phyloP scores from a whole-genome alignment of 1,140 invertebrate species.

The Euglossa dilemma region DNA sequence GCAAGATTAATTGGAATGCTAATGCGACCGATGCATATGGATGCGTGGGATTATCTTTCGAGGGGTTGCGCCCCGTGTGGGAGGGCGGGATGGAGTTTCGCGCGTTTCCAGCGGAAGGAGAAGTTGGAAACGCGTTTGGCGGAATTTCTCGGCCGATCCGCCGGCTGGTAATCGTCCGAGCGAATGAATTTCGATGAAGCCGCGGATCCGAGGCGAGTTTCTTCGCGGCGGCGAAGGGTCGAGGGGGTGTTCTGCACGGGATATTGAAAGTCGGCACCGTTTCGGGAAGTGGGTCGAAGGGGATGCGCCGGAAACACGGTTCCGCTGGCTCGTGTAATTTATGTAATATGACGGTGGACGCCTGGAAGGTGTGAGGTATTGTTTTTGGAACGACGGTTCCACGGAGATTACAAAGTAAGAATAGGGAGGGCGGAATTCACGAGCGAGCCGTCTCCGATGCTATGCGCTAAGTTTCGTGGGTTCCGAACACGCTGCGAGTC shows the following conservation, averaged over 20 bases:
- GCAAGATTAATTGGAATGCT: constrained; percentile 52
- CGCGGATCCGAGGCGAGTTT: not conserved
- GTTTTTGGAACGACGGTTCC: not conserved
- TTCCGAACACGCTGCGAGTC: no score
- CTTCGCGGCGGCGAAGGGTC: not conserved
- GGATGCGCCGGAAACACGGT: not conserved
- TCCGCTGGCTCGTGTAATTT: constrained; percentile 19
- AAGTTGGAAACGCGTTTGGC: constrained; percentile 27
- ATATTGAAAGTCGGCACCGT: constrained; percentile 13
- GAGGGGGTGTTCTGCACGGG: not conserved
- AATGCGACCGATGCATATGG: constrained; percentile 55
- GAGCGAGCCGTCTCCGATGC: not conserved
- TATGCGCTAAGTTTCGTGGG: no score
- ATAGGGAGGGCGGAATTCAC: not conserved
- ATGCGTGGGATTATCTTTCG: constrained; percentile 36
- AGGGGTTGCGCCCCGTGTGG: not conserved
- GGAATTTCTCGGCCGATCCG: not conserved
- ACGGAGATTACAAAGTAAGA: constrained; percentile 10
- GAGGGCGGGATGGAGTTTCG: not conserved
- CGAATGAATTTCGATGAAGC: constrained; percentile 48
- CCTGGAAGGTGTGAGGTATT: not conserved
- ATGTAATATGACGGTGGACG: constrained; percentile 6
- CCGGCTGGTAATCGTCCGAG: constrained; percentile 1
- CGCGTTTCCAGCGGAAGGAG: not conserved
- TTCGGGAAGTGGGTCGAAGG: constrained; percentile 21